phyloP scores from a whole-genome alignment of 2,797 vertebrate genomes.

The Danio choprae region DNA sequence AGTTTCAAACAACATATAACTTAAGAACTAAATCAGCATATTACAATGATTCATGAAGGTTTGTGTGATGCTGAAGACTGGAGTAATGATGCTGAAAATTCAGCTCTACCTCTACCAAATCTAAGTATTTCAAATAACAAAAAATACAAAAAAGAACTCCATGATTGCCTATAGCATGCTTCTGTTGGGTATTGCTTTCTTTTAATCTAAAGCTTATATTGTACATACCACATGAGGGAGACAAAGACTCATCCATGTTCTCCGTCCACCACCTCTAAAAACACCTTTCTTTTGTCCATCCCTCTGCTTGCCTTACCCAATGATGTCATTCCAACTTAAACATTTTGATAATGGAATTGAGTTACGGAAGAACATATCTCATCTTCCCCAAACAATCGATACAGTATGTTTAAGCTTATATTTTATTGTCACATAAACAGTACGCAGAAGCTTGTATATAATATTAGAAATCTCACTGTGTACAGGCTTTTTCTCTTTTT shows the following conservation, averaged over 20 bases:
- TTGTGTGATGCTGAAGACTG: background rate
- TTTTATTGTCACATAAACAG: conserved; percentile 14
- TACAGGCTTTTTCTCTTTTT: background rate
- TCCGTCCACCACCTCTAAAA: conserved; percentile 13
- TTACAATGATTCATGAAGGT: background rate
- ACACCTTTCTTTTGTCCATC: conserved; percentile 39
- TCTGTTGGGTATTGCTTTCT: background rate
- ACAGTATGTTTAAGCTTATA: conserved; percentile 17
- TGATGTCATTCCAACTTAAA: conserved; percentile 63
- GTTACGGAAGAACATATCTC: conserved; percentile 31
- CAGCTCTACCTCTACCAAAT: no score
- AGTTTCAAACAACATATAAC: background rate
- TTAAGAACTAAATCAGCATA: background rate
- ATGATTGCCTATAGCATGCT: no score
- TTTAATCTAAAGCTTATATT: background rate
- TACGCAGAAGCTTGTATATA: background rate
- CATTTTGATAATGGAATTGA: conserved; percentile 51
- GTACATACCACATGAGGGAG: conserved; percentile 76
- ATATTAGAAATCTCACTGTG: conserved; percentile 5
- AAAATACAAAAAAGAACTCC: no score
- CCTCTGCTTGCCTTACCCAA: conserved; percentile 45
- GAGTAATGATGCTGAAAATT: background rate
- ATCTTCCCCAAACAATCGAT: conserved; percentile 34
- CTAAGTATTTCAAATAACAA: no score
- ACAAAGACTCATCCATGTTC: conserved; percentile 66